Percentiles rank a stretch among this genome's conserved stretches.
phyloP scores from a whole-genome alignment of 2,113 vertebrate genomes.

The Embiotoca jacksoni region DNA sequence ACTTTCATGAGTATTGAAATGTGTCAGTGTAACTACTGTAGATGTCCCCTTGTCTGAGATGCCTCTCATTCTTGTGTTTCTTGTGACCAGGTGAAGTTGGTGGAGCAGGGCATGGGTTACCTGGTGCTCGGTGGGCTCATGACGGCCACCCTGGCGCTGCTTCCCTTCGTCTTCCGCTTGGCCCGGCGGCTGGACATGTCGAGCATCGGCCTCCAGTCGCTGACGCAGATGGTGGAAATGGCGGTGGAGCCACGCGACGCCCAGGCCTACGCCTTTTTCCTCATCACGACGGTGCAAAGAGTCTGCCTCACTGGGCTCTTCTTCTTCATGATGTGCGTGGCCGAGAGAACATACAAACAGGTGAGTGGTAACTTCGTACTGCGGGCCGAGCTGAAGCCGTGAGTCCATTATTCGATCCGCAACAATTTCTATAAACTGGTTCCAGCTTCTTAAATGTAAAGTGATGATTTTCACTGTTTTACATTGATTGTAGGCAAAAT shows the following conservation, averaged over 20 bases:
- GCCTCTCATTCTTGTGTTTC: background rate
- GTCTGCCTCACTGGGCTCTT: constrained; percentile 94
- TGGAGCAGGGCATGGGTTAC: constrained; percentile 94
- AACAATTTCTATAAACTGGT: background rate
- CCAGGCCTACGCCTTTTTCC: constrained; percentile 81
- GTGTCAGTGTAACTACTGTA: background rate
- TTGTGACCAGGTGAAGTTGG: constrained; percentile 89
- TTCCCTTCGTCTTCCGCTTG: constrained; percentile 92
- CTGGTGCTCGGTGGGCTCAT: constrained; percentile 91
- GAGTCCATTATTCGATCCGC: background rate
- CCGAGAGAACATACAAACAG: constrained; percentile 98
- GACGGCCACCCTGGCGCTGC: constrained; percentile 88
- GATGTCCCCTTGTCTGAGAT: background rate
- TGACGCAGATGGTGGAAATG: constrained; percentile 83
- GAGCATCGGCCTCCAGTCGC: constrained; percentile 83
- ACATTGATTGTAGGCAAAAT: too few species aligned
- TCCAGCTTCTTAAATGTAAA: background rate
- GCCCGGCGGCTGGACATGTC: constrained; percentile 86
- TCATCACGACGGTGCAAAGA: constrained; percentile 91
- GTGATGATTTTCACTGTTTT: too few species aligned
- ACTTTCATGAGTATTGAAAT: background rate
- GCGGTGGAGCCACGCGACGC: constrained; percentile 83
- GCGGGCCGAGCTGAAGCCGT: background rate
- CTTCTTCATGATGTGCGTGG: constrained; percentile 99
- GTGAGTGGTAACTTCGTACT: constrained; percentile 67